Conservation (phyloP, 2,797 vertebrate genomes). For the Artibeus jamaicensis region DNA sequence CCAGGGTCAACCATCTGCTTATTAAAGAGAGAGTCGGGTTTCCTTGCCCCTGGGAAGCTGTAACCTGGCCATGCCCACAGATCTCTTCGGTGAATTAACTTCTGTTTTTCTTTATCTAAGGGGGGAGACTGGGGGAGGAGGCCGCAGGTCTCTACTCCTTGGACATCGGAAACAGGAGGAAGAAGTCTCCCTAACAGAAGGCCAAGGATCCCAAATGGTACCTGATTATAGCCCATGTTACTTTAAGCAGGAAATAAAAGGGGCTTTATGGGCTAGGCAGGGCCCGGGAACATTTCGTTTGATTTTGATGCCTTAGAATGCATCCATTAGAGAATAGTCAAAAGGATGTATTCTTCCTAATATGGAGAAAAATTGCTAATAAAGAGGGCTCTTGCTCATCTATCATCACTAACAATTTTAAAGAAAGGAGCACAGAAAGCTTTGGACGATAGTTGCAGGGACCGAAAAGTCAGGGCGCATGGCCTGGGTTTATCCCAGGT, state of each 20-base stretch:
- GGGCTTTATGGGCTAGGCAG: neutral
- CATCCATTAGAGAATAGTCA: neutral
- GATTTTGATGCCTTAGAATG: neutral
- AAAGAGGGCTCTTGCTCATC: neutral
- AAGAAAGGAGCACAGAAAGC: neutral
- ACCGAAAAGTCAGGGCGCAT: neutral
- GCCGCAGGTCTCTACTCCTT: neutral
- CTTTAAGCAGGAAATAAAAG: neutral
- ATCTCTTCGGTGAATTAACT: constrained; percentile 55
- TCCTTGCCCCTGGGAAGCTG: constrained; percentile 52
- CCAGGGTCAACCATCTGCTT: constrained; percentile 68
- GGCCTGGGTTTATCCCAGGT: neutral
- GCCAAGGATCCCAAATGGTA: neutral
- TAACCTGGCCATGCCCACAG: constrained; percentile 16
- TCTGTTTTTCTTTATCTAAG: constrained; percentile 72
- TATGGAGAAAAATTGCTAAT: neutral
- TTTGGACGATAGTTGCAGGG: neutral
- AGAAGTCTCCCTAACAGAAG: neutral
- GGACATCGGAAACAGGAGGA: constrained; percentile 40
- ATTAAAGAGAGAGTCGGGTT: constrained; percentile 64
- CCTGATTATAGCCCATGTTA: neutral
- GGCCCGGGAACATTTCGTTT: neutral
- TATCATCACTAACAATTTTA: constrained; percentile 6
- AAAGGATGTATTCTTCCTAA: neutral
- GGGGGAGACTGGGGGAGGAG: fast-evolving